Conservation (phyloP, 2,888 invertebrate species). For the Sclerodermus sp. region DNA sequence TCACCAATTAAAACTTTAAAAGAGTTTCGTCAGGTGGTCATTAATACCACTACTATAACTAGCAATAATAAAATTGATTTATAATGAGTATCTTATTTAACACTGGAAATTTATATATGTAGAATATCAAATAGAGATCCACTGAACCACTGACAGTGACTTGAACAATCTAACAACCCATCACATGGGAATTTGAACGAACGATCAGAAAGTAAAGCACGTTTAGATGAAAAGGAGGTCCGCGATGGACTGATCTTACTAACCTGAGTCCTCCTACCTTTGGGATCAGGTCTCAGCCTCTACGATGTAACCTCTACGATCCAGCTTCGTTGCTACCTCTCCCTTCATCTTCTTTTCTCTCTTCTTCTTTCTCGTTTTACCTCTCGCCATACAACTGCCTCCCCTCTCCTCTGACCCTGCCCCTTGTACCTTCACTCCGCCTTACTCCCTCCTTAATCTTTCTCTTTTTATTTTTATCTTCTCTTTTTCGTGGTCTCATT, state of each 20-base stretch:
- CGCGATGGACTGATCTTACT: slow-evolving; percentile 56
- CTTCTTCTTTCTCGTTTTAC: slow-evolving; percentile 4
- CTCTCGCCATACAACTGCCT: slow-evolving; percentile 4
- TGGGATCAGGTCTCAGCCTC: slow-evolving; percentile 56
- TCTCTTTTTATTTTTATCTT: no score
- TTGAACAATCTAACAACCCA: no score
- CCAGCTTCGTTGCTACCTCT: slow-evolving; percentile 41
- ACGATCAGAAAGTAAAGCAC: slow-evolving; percentile 46
- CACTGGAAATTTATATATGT: no score
- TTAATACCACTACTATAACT: no score
- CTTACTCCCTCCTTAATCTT: no score
- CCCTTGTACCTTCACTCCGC: not conserved
- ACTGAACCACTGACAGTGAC: no score
- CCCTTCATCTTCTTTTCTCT: slow-evolving; percentile 35
- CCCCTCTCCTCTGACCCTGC: not conserved
- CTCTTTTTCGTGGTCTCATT: no score
- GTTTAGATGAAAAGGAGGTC: slow-evolving; percentile 55
- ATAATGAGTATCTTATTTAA: no score
- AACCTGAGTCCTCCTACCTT: slow-evolving; percentile 52
- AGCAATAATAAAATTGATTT: no score
- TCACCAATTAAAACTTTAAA: no score
- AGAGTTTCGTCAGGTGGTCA: no score
- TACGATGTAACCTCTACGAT: slow-evolving; percentile 50
- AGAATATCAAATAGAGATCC: no score
- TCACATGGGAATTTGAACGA: slow-evolving; percentile 48